Evolutionary conservation across 2,113 vertebrate species (phyloP).

Genomic region (Mionectes macconnelli): DNA sequence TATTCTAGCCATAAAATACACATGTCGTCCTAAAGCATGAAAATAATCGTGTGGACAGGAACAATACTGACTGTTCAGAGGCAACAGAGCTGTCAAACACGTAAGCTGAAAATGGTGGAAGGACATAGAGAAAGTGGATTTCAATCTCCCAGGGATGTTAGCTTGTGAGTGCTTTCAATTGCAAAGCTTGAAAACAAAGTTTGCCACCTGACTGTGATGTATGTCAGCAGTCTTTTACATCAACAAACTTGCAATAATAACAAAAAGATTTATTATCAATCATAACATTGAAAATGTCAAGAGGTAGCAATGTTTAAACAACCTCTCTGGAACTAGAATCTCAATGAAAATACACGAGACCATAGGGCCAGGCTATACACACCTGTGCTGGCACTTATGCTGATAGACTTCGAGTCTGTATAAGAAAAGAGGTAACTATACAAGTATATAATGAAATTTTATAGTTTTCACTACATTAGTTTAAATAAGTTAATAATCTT

Average conservation of each 20-base stretch:
- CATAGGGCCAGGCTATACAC: not conserved
- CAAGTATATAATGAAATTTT: not conserved
- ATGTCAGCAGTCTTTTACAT: not conserved
- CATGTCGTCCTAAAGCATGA: not conserved
- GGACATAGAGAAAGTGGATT: not conserved
- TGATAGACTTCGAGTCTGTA: not conserved
- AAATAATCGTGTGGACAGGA: not conserved
- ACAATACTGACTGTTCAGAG: not conserved
- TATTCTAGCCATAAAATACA: not conserved
- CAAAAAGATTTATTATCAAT: not conserved
- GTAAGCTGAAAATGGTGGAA: not conserved
- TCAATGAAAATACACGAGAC: not conserved
- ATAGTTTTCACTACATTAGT: not conserved
- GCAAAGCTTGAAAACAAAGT: not conserved
- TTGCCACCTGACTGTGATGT: not conserved
- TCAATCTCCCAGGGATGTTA: not conserved
- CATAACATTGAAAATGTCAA: not conserved
- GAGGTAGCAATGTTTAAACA: not conserved
- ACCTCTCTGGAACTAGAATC: not conserved
- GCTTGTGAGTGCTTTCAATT: not conserved
- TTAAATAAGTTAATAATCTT: not conserved
- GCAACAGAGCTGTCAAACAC: not conserved
- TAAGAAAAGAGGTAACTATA: not conserved
- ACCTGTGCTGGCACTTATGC: not conserved
- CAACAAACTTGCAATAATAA: not conserved